Percentiles rank a stretch among this genome's conserved stretches.
Evolutionary conservation across 2,797 vertebrate genomes (phyloP).

Genomic region (Cynopterus sphinx): DNA sequence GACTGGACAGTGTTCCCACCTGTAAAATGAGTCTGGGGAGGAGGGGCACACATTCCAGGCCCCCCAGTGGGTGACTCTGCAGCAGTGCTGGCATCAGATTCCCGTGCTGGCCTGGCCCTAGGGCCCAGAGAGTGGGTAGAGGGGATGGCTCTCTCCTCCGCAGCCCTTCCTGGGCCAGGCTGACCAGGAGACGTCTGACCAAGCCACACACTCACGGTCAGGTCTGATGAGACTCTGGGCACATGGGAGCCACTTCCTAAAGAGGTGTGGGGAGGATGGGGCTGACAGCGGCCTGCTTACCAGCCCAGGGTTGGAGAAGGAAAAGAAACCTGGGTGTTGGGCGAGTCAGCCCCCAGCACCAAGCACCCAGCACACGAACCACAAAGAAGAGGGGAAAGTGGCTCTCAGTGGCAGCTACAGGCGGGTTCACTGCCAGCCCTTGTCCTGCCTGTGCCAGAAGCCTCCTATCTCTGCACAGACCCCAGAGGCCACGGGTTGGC

Average conservation of each 20-base stretch:
- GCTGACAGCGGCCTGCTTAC: not conserved
- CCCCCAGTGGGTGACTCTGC: not conserved
- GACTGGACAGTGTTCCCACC: not conserved
- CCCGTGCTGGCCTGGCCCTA: not conserved
- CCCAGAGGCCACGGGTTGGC: accelerated
- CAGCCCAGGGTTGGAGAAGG: not conserved
- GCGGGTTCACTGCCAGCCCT: not conserved
- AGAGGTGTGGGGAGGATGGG: not conserved
- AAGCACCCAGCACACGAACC: not conserved
- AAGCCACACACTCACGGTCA: not conserved
- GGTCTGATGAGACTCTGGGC: not conserved
- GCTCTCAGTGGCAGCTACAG: not conserved
- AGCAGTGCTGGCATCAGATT: not conserved
- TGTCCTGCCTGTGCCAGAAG: accelerated
- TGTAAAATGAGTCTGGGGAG: not conserved
- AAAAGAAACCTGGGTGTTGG: not conserved
- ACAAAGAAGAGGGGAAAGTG: not conserved
- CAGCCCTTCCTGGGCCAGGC: not conserved
- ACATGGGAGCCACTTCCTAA: not conserved
- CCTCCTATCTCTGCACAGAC: not conserved
- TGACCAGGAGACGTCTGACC: not conserved
- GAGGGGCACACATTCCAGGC: not conserved
- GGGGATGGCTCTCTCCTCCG: not conserved
- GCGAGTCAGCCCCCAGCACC: accelerated
- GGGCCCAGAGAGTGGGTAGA: not conserved